Percentiles rank a stretch among this genome's conserved stretches.
These are phyloP conservation scores for Acanthiza pusilla DNA, from an alignment of 2,797 vertebrate species.

Conservation along the genomic window DNA sequence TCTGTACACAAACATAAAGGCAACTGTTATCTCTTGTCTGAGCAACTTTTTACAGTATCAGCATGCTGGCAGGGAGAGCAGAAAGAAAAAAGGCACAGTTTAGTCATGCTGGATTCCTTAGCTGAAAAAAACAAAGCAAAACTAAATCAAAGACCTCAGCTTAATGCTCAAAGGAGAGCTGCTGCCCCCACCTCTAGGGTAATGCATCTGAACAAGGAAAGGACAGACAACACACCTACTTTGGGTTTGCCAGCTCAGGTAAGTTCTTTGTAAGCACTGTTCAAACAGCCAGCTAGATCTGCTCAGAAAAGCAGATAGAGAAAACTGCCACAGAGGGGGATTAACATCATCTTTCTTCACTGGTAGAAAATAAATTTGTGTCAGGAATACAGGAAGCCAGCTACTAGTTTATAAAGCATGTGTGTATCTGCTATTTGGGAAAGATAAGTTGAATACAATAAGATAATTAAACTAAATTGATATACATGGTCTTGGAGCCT, in stretches of 20 bases:
- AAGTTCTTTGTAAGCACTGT: background rate
- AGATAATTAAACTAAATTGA: background rate
- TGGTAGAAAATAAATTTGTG: background rate
- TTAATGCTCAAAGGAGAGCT: background rate
- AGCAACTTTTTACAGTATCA: background rate
- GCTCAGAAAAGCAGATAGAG: background rate
- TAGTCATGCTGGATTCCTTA: background rate
- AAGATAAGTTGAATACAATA: background rate
- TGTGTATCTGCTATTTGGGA: background rate
- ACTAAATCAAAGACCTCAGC: background rate
- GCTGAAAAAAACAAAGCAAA: background rate
- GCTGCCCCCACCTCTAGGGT: background rate
- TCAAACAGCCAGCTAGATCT: background rate
- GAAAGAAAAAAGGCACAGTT: background rate
- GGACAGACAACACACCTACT: background rate
- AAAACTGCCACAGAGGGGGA: background rate
- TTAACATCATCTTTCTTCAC: background rate
- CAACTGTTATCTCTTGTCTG: background rate
- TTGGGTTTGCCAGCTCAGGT: background rate
- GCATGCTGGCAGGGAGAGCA: background rate
- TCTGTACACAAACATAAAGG: background rate
- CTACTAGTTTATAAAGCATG: background rate
- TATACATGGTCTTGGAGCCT: background rate
- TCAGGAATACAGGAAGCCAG: background rate
- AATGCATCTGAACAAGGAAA: background rate